These are phyloP conservation scores for Ceuthmochares aereus DNA, from an alignment of 2,113 vertebrate genomes.

Conservation along the genomic window DNA sequence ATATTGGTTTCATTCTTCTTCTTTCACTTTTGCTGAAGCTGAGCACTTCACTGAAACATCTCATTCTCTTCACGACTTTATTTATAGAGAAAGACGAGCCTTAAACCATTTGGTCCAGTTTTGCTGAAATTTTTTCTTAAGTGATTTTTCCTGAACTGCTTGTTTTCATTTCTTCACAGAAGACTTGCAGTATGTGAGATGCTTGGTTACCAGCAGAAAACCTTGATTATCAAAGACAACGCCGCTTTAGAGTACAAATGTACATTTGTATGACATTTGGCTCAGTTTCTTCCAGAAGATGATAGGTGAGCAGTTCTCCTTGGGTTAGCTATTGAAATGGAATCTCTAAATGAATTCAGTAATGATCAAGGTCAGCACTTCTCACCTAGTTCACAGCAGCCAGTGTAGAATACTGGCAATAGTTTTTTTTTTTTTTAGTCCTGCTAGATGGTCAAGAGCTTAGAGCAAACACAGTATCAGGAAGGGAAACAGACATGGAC, in stretches of 20 bases:
- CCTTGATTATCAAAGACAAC: slow-evolving; percentile 41
- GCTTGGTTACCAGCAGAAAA: neutral
- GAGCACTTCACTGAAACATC: slow-evolving; percentile 54
- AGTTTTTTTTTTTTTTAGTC: neutral
- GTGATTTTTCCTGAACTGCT: slow-evolving; percentile 47
- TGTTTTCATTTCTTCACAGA: slow-evolving; percentile 63
- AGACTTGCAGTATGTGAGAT: slow-evolving; percentile 18
- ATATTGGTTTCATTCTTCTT: slow-evolving; percentile 49
- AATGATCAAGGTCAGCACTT: neutral
- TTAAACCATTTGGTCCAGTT: slow-evolving; percentile 29
- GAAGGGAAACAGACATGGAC: neutral
- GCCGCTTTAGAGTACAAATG: neutral
- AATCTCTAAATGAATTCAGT: neutral
- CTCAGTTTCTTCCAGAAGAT: slow-evolving; percentile 14
- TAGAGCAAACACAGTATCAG: neutral
- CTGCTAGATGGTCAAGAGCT: neutral
- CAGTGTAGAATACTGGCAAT: neutral
- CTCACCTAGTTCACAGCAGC: neutral
- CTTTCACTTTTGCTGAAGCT: neutral
- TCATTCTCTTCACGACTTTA: slow-evolving; percentile 52
- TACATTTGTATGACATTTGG: slow-evolving; percentile 14
- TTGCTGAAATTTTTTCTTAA: slow-evolving; percentile 15
- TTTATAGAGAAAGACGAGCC: slow-evolving; percentile 64
- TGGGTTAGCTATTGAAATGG: neutral
- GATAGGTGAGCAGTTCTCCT: slow-evolving; percentile 2